Base-by-base conservation (phyloP, 1,140 invertebrate species). In the Zaprionus ornatus region DNA sequence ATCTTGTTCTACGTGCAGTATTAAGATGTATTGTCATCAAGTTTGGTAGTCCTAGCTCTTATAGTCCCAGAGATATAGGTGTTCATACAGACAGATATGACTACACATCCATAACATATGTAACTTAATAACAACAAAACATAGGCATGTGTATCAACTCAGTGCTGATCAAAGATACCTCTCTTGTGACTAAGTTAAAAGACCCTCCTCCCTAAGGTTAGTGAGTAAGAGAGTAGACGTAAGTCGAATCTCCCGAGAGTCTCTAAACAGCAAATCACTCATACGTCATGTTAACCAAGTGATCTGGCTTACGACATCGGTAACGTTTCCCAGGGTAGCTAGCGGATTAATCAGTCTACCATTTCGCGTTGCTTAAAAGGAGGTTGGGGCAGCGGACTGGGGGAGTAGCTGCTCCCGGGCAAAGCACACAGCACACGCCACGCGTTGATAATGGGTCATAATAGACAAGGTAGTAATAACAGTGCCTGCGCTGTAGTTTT, bases 391-490 rank as follows among this genome's bases (percentile, higher is more conserved):
- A 21, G 3, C 9, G 10, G 0, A 40, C 12, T 50, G 19, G 42
- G 13, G 17, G 5, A 21, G 45, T 19, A 21, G 12, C 10, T 13
- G 23, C 23, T 61, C 6, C 64, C 60, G 50, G 52, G 59, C 48
- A n/a, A 50, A 57, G n/a, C 45, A 10, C 32, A 4, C 32, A 57
- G 67, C 60, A 45, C 45, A 59, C 54, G 60, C 40, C 35, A 71
- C 15, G 52, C 59, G 25, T 13, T 62, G 55, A 37, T 68, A 68
- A 74, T 68, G 21, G 57, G n/a, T n/a, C 48, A 21, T 62, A 37
- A 70, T 63, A 42, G 48, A 64, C 57, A 64, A 42, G 55, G 59
- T 42, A 60, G 35, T 71, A 56, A 48, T 64, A 71, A 64, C 54
- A 63, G 37, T 19, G 23, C 1, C 45, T 21, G 45, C 6, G 27